These are phyloP conservation scores for Anthonomus grandis DNA, from an alignment of 1,140 invertebrate species.

Conservation along the genomic window DNA sequence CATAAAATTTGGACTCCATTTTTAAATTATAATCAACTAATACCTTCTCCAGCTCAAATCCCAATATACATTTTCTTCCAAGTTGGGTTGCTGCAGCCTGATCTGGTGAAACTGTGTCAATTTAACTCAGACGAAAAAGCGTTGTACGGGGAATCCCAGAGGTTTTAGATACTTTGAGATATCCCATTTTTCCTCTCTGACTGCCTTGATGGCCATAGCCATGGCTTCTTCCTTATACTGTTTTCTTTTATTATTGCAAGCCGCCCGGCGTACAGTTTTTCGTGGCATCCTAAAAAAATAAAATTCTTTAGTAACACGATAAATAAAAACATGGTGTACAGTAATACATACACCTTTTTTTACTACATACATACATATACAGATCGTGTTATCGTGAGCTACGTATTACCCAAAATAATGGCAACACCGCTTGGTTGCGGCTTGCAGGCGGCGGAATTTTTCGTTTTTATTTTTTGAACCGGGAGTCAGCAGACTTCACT, in stretches of 20 bases:
- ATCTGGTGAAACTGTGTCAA: no score
- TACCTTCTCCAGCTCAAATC: conserved; percentile 12
- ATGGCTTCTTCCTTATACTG: background rate
- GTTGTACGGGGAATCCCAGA: background rate
- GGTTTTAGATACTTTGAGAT: background rate
- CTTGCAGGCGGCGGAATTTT: no score
- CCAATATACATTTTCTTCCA: background rate
- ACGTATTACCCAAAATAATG: no score
- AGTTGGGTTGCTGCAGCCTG: background rate
- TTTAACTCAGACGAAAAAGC: background rate
- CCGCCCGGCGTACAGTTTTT: background rate
- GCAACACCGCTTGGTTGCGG: no score
- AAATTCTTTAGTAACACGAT: no score
- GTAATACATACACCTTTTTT: no score
- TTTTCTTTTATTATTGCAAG: background rate
- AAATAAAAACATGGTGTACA: no score
- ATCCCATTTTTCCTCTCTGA: background rate
- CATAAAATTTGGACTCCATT: conserved; percentile 12
- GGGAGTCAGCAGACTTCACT: no score
- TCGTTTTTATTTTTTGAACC: no score
- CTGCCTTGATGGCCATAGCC: background rate
- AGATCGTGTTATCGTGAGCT: no score
- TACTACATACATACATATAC: no score
- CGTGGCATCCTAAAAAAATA: background rate
- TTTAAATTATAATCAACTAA: conserved; percentile 16